Evolutionary conservation across 2,113 vertebrate species (phyloP), one percentile per base, ranked within the genome.

Genomic region (Erpornis zantholeuca): DNA sequence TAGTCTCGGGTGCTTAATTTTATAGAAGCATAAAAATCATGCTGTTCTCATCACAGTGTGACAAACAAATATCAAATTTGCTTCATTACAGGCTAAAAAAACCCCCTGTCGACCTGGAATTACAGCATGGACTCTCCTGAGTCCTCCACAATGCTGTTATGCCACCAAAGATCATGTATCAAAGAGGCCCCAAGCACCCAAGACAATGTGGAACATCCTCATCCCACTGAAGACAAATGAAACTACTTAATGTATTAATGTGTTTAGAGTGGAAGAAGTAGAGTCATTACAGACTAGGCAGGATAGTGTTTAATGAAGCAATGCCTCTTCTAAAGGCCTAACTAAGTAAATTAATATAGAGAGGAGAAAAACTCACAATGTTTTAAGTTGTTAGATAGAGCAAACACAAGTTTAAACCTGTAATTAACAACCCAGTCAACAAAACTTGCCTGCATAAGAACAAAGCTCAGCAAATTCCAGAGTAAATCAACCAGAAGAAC

Each of bases 221-320:
- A 83, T 45, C 28, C 28, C 45, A 70, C 25, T 31, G 35, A 82
- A 93, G 68, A 88, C 45, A 73, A 90, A 87, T 33, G 7, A 76
- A 86, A 66, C 27, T 53, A 50, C 59, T 87, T 56, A 88, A 76
- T 12, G 27, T 33, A 79, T 53, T 69, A 36, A 60, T 19, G 33
- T 70, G 35, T 77, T 80, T 38, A 36, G 68, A 90, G 29, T 72
- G 25, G 42, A 73, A 87, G 53, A 59, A 82, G 12, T 28, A 73
- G 59, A 63, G 68, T 81, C 71, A 63, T 86, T 88, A 77, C 25
- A 83, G 76, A 66, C 64, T 78, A 80, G 80, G 38, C 54, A 88
- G 71, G 25, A 65, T 76, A 86, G 56, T 66, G 88, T 86, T 95
- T 92, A 94, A 93, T 92, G 94, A 95, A 88, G 92, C 90, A 86